Evolutionary conservation across 2,888 invertebrate species (phyloP).

Genomic region (Oscheius sp.): DNA sequence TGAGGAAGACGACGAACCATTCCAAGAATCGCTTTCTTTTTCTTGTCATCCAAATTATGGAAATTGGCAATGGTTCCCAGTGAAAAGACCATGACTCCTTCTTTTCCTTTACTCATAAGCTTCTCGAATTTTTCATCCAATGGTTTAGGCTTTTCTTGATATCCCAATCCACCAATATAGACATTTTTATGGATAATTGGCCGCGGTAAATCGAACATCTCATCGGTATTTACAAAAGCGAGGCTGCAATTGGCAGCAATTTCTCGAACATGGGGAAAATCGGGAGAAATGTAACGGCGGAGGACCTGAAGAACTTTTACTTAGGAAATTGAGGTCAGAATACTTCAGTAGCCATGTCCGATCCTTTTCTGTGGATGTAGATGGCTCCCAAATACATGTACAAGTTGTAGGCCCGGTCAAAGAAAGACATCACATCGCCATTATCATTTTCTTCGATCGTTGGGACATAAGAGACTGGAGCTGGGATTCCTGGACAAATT

Average conservation of each 20-base stretch:
- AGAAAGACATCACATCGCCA: constrained; percentile 64
- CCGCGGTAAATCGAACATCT: constrained; percentile 55
- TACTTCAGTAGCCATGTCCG: constrained; percentile 53
- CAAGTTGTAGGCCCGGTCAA: constrained; percentile 61
- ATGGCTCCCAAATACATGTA: constrained; percentile 62
- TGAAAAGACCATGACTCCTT: constrained; percentile 62
- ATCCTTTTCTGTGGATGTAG: constrained; percentile 55
- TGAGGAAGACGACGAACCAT: constrained; percentile 43
- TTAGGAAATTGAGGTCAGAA: neutral
- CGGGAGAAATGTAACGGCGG: constrained; percentile 46
- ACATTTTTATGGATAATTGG: constrained; percentile 54
- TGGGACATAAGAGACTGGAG: constrained; percentile 64
- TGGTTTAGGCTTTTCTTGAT: constrained; percentile 41
- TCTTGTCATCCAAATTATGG: constrained; percentile 23
- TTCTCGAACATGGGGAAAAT: constrained; percentile 64
- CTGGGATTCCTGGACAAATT: constrained; percentile 57
- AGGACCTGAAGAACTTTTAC: constrained; percentile 39
- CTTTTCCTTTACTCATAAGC: constrained; percentile 57
- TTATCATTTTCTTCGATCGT: constrained; percentile 64
- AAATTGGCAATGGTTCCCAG: constrained; percentile 55
- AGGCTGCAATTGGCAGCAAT: constrained; percentile 58
- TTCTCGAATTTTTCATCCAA: constrained; percentile 45
- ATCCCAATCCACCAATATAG: constrained; percentile 53
- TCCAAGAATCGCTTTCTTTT: constrained; percentile 38
- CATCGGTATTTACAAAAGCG: constrained; percentile 58